Conservation (phyloP, 2,888 invertebrate genomes). For the Exephanes ischioxanthus region DNA sequence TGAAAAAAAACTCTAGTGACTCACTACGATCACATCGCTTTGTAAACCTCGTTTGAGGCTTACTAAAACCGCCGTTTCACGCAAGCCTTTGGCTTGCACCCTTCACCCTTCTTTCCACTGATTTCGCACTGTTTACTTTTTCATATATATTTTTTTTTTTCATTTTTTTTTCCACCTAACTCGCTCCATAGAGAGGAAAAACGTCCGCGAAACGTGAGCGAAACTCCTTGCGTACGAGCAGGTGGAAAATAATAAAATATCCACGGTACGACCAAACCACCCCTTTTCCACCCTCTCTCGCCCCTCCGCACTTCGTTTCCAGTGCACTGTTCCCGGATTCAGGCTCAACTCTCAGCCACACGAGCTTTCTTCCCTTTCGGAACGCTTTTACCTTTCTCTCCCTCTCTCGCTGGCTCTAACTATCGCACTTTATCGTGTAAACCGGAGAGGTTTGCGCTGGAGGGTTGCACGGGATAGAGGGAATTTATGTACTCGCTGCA, state of each 20-base stretch:
- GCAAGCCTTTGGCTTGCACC: background rate
- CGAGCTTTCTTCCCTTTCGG: conserved; percentile 3
- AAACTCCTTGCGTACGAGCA: conserved; percentile 11
- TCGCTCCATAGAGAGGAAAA: background rate
- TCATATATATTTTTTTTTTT: background rate
- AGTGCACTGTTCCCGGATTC: background rate
- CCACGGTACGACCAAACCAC: conserved; percentile 4
- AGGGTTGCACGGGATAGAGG: conserved; percentile 17
- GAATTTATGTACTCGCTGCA: conserved; percentile 48
- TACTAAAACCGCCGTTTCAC: background rate
- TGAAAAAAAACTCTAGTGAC: background rate
- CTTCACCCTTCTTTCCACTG: background rate
- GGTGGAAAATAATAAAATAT: conserved; percentile 45
- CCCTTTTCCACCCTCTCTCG: background rate
- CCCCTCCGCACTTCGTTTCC: conserved; percentile 13
- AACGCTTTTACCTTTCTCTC: conserved; percentile 13
- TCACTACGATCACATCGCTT: conserved; percentile 24
- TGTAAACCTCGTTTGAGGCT: conserved; percentile 9
- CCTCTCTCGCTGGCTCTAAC: conserved; percentile 15
- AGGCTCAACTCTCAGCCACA: conserved; percentile 28
- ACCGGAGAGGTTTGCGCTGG: conserved; percentile 26
- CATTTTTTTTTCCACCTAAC: background rate
- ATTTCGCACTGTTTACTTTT: background rate
- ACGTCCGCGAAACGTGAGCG: conserved; percentile 5
- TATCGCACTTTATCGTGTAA: conserved; percentile 42